A percentile compares a stretch with the other conserved stretches of the same genome.
phyloP scores from a whole-genome alignment of 2,888 invertebrate species.

The Vannuccia rotundouncinata region DNA sequence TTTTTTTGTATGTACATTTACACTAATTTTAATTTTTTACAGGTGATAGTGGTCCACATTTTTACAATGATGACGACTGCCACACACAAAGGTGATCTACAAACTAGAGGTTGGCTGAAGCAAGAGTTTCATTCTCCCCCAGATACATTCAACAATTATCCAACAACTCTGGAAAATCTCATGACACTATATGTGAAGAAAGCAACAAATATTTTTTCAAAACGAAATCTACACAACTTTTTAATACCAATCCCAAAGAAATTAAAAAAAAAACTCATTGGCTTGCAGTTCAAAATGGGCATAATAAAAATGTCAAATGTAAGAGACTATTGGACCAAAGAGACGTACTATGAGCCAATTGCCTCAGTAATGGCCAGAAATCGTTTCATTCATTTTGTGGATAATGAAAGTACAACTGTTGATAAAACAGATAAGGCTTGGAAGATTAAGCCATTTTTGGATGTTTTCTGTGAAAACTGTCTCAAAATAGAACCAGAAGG shows the following conservation, averaged over 20 bases:
- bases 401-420: not conserved
- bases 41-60: conserved; percentile 16
- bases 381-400: conserved; percentile 31
- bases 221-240: conserved; percentile 20
- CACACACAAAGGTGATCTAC: conserved; percentile 13
- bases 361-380: conserved; percentile 11
- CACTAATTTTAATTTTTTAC: conserved; percentile 14
- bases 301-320: conserved; percentile 35
- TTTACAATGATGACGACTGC: conserved; percentile 2
- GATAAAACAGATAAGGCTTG: conserved; percentile 14
- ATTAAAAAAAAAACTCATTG: conserved; percentile 26
- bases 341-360: conserved; percentile 27
- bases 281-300: conserved; percentile 38
- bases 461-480: not conserved
- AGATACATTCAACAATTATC: conserved; percentile 8
- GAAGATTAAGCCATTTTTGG: conserved; percentile 19
- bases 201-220: not conserved
- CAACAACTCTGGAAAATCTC: not conserved
- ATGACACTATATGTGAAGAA: conserved; percentile 24
- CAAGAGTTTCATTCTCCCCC: conserved; percentile 11
- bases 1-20: conserved; percentile 14
- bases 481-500: conserved; percentile 2
- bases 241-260: conserved; percentile 34
- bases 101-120: conserved; percentile 5
- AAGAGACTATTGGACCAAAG: conserved; percentile 17